These are phyloP conservation scores for Delia radicum DNA, from an alignment of 1,140 invertebrate genomes.

Conservation along the genomic window DNA sequence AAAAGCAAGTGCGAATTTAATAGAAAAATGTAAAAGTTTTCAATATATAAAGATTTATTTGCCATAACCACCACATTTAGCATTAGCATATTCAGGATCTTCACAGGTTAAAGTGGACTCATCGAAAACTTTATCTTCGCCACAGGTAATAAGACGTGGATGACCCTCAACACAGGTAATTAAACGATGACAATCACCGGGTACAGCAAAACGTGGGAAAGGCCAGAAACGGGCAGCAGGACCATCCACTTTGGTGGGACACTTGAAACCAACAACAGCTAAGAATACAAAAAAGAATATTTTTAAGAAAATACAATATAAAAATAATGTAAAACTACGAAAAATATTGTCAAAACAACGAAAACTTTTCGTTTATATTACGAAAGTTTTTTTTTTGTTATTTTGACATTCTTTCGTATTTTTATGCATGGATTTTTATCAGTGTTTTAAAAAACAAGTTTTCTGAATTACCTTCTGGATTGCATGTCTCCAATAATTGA, in stretches of 20 bases:
- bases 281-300: constrained; percentile 34
- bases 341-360: no score
- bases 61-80: constrained; percentile 41
- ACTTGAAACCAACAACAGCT: constrained; percentile 81
- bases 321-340: no score
- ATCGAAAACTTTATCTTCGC: constrained; percentile 82
- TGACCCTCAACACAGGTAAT: constrained; percentile 87
- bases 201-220: constrained; percentile 82
- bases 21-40: neutral
- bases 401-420: no score
- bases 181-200: constrained; percentile 77
- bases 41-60: constrained; percentile 34
- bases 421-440: neutral
- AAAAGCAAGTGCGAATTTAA: neutral
- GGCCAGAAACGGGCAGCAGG: constrained; percentile 85
- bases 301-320: neutral
- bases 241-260: constrained; percentile 78
- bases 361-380: no score
- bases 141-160: constrained; percentile 82
- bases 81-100: constrained; percentile 59
- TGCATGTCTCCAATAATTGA: constrained; percentile 79
- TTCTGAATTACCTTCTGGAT: constrained; percentile 73
- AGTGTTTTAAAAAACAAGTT: neutral
- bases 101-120: constrained; percentile 79
- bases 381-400: no score